phyloP scores from a whole-genome alignment of 2,113 vertebrate species.

The Python bivittatus region DNA sequence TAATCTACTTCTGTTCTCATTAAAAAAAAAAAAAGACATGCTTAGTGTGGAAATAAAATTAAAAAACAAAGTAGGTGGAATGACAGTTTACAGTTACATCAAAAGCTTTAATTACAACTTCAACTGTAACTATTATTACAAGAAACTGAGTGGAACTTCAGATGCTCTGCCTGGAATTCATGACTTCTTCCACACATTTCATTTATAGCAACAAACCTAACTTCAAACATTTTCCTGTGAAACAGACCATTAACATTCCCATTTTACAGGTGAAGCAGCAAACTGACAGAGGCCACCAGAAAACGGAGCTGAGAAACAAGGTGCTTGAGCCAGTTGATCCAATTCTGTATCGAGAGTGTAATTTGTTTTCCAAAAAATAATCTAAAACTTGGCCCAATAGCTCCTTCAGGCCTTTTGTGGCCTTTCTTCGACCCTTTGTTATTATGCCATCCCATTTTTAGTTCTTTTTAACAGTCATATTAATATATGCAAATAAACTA shows the following conservation, averaged over 20 bases:
- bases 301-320: not conserved
- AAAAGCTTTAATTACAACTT: conserved; percentile 24
- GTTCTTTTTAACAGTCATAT: not conserved
- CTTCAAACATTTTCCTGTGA: not conserved
- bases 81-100: conserved; percentile 10
- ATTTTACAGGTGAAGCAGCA: not conserved
- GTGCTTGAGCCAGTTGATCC: not conserved
- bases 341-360: not conserved
- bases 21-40: conserved; percentile 11
- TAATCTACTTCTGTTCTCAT: conserved; percentile 10
- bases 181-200: not conserved
- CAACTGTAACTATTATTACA: not conserved
- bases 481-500: not conserved
- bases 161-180: not conserved
- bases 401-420: not conserved
- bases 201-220: not conserved
- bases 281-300: not conserved
- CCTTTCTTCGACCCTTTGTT: not conserved
- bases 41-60: conserved; percentile 11
- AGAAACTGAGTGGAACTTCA: not conserved
- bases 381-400: not conserved
- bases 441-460: not conserved
- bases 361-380: not conserved
- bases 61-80: conserved; percentile 15
- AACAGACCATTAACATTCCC: not conserved